Percentiles rank a stretch among this genome's conserved stretches.
Conservation (phyloP, 2,888 invertebrate species). For the Pachymerium ferrugineum region DNA sequence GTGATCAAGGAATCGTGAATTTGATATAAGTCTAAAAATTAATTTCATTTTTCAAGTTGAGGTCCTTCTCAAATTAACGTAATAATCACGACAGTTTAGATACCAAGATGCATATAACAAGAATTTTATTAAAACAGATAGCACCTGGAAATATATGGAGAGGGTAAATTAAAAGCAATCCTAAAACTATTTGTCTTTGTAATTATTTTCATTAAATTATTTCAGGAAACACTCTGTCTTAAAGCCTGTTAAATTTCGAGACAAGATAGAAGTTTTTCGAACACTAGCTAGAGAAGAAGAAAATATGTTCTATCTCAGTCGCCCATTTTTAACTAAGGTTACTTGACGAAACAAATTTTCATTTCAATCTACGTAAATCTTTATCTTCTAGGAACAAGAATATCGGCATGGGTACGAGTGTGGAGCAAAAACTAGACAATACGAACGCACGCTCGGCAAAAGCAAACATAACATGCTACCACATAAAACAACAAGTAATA, state of each 20-base stretch:
- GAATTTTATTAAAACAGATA: background rate
- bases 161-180: background rate
- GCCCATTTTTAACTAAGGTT: background rate
- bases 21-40: slow-evolving; percentile 53
- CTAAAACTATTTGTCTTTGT: background rate
- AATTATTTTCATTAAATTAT: background rate
- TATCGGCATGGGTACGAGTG: background rate
- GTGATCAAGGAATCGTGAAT: no score
- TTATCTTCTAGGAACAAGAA: background rate
- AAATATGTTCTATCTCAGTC: background rate
- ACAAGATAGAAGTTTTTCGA: background rate
- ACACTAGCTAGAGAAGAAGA: background rate
- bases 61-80: background rate
- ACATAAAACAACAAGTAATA: background rate
- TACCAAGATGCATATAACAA: slow-evolving; percentile 4
- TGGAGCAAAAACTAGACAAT: background rate
- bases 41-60: no score
- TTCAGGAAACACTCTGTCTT: background rate
- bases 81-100: background rate
- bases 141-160: slow-evolving; percentile 21
- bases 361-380: background rate
- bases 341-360: background rate
- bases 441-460: background rate
- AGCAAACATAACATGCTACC: background rate
- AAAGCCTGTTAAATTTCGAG: background rate